Conservation (phyloP, 2,113 vertebrate genomes). For the Girardinichthys multiradiatus region DNA sequence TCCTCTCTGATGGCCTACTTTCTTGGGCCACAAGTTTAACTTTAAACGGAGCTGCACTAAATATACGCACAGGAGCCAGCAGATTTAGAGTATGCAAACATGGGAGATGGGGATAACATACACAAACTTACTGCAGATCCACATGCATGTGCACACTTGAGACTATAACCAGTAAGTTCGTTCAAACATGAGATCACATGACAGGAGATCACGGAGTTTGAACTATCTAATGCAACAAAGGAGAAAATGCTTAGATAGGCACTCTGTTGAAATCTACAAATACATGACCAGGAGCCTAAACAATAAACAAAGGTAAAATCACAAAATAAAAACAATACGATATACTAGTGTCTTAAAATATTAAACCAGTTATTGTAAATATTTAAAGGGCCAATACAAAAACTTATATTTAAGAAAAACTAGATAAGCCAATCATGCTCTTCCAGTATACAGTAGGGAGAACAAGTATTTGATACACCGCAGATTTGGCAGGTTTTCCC, state of each 20-base stretch:
- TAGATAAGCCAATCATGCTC: not conserved
- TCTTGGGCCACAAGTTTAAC: conserved; percentile 23
- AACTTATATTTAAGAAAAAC: not conserved
- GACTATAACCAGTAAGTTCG: conserved; percentile 39
- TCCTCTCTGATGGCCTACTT: conserved; percentile 2
- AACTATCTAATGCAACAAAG: conserved; percentile 20
- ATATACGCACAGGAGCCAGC: conserved; percentile 24
- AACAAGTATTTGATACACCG: too few relatives aligned
- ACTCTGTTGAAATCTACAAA: conserved; percentile 21
- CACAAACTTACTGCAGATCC: conserved; percentile 17
- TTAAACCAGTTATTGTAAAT: not conserved
- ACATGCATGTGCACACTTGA: conserved; percentile 11
- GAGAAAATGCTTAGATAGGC: conserved; percentile 42
- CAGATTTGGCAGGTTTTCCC: too few relatives aligned
- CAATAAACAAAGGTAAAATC: not conserved
- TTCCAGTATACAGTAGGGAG: not conserved
- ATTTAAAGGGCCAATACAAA: not conserved
- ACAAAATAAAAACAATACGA: not conserved
- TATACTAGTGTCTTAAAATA: not conserved
- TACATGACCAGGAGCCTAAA: not conserved
- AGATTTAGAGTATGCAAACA: conserved; percentile 41
- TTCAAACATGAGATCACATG: conserved; percentile 48
- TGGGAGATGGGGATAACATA: conserved; percentile 31
- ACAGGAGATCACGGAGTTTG: conserved; percentile 45
- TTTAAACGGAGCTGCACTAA: conserved; percentile 17